A percentile compares a stretch with the other conserved stretches of the same genome.
Conservation (phyloP, 2,888 invertebrate genomes). For the Lasioglossum figueresi region DNA sequence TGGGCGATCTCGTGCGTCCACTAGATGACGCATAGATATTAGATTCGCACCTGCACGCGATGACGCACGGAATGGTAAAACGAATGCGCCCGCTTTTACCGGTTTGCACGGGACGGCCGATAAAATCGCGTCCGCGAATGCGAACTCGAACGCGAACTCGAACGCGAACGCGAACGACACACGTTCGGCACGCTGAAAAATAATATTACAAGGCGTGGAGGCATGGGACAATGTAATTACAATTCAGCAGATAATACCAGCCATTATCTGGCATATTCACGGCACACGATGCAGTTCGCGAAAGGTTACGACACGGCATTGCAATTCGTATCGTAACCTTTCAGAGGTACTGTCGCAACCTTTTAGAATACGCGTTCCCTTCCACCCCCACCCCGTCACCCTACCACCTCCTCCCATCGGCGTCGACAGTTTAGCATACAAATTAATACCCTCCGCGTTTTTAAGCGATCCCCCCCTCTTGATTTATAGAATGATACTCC, state of each 20-base stretch:
- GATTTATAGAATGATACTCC: constrained; percentile 58
- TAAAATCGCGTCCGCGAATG: constrained; percentile 25
- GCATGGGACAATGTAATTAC: constrained; percentile 62
- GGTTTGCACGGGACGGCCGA: not conserved
- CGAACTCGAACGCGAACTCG: not conserved
- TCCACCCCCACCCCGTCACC: not conserved
- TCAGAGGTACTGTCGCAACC: constrained; percentile 67
- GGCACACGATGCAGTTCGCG: constrained; percentile 56
- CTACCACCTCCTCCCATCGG: not conserved
- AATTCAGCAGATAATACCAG: constrained; percentile 66
- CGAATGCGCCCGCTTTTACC: constrained; percentile 39
- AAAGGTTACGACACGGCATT: constrained; percentile 70
- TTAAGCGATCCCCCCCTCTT: constrained; percentile 35
- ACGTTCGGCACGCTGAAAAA: constrained; percentile 33
- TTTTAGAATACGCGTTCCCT: constrained; percentile 57
- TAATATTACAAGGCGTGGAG: constrained; percentile 36
- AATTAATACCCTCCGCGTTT: constrained; percentile 65
- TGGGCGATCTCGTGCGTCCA: not conserved
- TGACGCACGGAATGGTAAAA: constrained; percentile 47
- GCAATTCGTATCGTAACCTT: constrained; percentile 72
- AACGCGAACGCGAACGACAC: constrained; percentile 21
- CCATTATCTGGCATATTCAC: constrained; percentile 60
- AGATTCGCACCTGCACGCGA: constrained; percentile 50
- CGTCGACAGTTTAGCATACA: constrained; percentile 58
- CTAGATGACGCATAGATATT: constrained; percentile 40